phyloP scores from a whole-genome alignment of 2,888 invertebrate genomes.

The Tiliacea aurago region DNA sequence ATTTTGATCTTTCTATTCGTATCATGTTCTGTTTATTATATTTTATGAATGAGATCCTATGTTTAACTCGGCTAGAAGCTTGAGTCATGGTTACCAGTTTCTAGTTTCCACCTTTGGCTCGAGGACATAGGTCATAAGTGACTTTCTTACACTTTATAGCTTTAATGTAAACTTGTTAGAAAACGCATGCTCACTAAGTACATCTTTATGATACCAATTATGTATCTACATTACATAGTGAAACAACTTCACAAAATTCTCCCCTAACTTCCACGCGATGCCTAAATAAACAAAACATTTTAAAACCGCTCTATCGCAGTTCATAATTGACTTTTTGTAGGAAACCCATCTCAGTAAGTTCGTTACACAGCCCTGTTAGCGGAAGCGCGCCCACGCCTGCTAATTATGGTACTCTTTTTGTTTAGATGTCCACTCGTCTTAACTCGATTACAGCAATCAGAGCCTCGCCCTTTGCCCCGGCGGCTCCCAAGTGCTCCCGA shows the following conservation, averaged over 20 bases:
- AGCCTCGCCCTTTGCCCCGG: slow-evolving; percentile 84
- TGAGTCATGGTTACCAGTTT: slow-evolving; percentile 46
- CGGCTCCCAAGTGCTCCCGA: slow-evolving; percentile 52
- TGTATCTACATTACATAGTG: not conserved
- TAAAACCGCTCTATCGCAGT: slow-evolving; percentile 58
- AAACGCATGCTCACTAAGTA: slow-evolving; percentile 16
- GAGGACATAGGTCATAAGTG: slow-evolving; percentile 48
- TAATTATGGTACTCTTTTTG: slow-evolving; percentile 89
- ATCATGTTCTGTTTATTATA: slow-evolving; percentile 40
- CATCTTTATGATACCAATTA: not conserved
- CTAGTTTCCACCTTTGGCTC: slow-evolving; percentile 39
- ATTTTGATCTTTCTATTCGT: slow-evolving; percentile 40
- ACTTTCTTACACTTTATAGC: slow-evolving; percentile 38
- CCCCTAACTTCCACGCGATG: slow-evolving; percentile 5
- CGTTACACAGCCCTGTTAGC: slow-evolving; percentile 76
- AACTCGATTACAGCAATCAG: slow-evolving; percentile 89
- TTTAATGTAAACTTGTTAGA: slow-evolving; percentile 31
- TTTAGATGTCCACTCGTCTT: slow-evolving; percentile 83
- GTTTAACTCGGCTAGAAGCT: slow-evolving; percentile 33
- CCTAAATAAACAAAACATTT: slow-evolving; percentile 34
- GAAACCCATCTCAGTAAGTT: slow-evolving; percentile 66
- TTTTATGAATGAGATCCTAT: slow-evolving; percentile 35
- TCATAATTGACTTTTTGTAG: slow-evolving; percentile 67
- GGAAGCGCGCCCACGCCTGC: slow-evolving; percentile 85
- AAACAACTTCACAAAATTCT: not conserved